These are phyloP conservation scores for Noctua janthina DNA, from an alignment of 2,888 invertebrate genomes.

Conservation along the genomic window DNA sequence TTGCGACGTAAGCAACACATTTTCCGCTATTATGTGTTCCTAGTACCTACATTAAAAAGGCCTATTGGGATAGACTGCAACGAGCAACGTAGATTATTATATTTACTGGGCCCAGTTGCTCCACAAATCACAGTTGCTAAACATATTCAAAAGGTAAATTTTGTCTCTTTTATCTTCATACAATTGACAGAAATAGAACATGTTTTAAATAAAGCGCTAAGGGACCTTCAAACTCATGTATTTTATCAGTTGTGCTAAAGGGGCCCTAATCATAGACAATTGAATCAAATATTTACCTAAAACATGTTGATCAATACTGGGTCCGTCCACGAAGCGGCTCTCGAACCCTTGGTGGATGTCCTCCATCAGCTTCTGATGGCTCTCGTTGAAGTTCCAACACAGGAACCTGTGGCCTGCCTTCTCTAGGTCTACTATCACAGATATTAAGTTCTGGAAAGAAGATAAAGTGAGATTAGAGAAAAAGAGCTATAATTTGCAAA, in stretches of 20 bases:
- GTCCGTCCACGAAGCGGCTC: slow-evolving; percentile 76
- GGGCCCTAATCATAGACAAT: not conserved
- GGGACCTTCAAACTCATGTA: not conserved
- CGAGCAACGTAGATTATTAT: not conserved
- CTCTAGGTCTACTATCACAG: slow-evolving; percentile 81
- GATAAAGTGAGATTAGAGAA: slow-evolving; percentile 13
- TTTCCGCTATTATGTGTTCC: not conserved
- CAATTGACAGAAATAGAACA: not conserved
- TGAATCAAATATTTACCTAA: slow-evolving; percentile 70
- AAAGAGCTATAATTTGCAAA: not conserved
- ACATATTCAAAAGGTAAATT: not conserved
- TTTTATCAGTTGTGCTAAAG: not conserved
- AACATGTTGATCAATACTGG: slow-evolving; percentile 83
- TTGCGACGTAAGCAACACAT: not conserved
- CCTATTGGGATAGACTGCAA: not conserved
- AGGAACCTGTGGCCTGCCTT: slow-evolving; percentile 72
- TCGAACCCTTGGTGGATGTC: slow-evolving; percentile 73
- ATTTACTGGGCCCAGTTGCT: not conserved
- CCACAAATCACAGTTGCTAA: not conserved
- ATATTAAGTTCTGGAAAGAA: slow-evolving; percentile 78
- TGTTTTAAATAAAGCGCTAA: not conserved
- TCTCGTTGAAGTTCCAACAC: slow-evolving; percentile 83
- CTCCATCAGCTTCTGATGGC: slow-evolving; percentile 73
- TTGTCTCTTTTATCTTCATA: not conserved
- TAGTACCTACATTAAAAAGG: slow-evolving; percentile 10